Conservation (phyloP, 2,113 vertebrate genomes). For the Chaenogobius annularis region DNA sequence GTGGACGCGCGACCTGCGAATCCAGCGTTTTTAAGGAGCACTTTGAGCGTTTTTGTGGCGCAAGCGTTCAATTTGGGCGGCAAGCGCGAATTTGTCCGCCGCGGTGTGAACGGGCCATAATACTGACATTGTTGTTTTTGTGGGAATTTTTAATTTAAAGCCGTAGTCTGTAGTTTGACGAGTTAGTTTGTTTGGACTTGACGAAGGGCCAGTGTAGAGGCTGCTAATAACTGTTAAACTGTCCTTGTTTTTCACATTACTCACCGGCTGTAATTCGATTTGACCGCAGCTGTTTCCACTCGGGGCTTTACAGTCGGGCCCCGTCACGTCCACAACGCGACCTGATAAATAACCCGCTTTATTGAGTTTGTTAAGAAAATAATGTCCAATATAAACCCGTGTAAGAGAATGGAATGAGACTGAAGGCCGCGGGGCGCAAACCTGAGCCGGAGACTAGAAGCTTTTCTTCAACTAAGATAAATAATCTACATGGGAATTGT, state of each 20-base stretch:
- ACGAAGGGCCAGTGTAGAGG: slow-evolving; percentile 32
- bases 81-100: no score
- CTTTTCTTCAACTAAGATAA: neutral
- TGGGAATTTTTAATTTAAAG: no score
- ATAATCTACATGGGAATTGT: neutral
- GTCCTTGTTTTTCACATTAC: slow-evolving; percentile 76
- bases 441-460: slow-evolving; percentile 17
- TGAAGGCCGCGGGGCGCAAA: slow-evolving; percentile 44
- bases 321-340: slow-evolving; percentile 74
- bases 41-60: no score
- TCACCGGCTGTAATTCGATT: slow-evolving; percentile 74
- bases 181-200: neutral
- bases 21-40: no score
- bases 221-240: slow-evolving; percentile 76
- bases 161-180: neutral
- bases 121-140: no score
- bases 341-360: slow-evolving; percentile 80
- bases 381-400: slow-evolving; percentile 68
- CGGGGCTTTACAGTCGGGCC: slow-evolving; percentile 75
- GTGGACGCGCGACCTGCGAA: no score
- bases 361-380: slow-evolving; percentile 81
- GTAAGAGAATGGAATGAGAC: slow-evolving; percentile 40
- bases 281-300: slow-evolving; percentile 80
- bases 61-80: no score
- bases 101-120: no score